Evolutionary conservation across 1,140 invertebrate species (phyloP), one percentile per base, ranked within the genome.

Genomic region (Octopus sinensis): DNA sequence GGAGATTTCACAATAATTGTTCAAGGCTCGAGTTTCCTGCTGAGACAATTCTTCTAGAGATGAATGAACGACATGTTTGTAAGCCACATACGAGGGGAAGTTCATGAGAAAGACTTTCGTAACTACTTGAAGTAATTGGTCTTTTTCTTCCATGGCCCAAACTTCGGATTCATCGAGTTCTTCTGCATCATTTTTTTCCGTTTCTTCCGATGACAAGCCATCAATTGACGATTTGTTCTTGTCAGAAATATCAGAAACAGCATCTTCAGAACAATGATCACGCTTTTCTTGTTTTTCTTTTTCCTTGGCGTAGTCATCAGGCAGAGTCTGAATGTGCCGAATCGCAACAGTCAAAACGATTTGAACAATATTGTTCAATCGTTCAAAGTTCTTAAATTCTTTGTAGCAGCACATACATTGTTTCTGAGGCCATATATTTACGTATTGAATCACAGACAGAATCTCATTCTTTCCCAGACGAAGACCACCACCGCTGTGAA

Each of bases 401-500:
- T 96, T 93, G 90, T 96, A 97, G 91, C 95, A 96, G 90, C 96
- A 97, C 94, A 96, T 96, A 89, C 96, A 97, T 92, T 97, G 96
- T 87, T 95, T 93, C 91, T 94, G 94, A 80, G 93, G 93, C 94
- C 94, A 95, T 54, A 93, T 92, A 86, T 94, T 92, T 84, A 94
- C 93, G 89, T 94, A 94, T 82, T 92, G 92, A 84, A 94, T 92
- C 80, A 94, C 93, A 80, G 92, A 92, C 88, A 94, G 92, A 79
- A 94, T 92, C 90, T 94, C 94, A 85, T 92, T 92, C 88, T 91
- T 89, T 83, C 84, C 87, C 81, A 91, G 85, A 68, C 86, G 87
- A 79, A 87, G 85, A 68, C 88, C 87, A 80, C 84, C 84, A 80
- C 86, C 86, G 80, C 85, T 82, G 51, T 87, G 86, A 73, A 87